phyloP scores from a whole-genome alignment of 2,797 vertebrate genomes.

The Selene dorsalis region DNA sequence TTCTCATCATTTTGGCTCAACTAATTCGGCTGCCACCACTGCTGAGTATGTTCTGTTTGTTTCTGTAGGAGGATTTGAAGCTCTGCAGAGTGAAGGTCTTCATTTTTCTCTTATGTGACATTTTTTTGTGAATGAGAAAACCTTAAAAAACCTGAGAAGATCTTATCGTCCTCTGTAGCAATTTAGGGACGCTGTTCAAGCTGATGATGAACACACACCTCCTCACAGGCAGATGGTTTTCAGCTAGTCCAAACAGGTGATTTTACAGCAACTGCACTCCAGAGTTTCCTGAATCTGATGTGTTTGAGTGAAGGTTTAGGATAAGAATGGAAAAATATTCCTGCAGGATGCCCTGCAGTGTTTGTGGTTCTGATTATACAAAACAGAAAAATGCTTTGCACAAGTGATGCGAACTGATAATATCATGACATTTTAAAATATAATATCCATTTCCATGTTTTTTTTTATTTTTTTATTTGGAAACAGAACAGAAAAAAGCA shows the following conservation, averaged over 20 bases:
- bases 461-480: constrained; percentile 25
- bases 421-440: not conserved
- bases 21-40: not conserved
- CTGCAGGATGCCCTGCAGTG: not conserved
- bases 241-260: too few relatives aligned
- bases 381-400: not conserved
- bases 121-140: not conserved
- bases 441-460: not conserved
- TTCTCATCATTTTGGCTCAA: not conserved
- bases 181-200: not conserved
- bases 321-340: not conserved
- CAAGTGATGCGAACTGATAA: not conserved
- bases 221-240: not conserved
- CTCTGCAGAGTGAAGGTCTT: not conserved
- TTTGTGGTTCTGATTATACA: not conserved
- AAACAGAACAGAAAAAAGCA: constrained; percentile 36
- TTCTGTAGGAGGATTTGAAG: not conserved
- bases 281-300: not conserved
- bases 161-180: not conserved
- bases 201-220: not conserved
- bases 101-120: not conserved
- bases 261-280: not conserved
- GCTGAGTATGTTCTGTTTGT: not conserved
- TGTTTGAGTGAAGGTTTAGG: not conserved
- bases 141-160: not conserved